Conservation (phyloP, 2,797 vertebrate species). For the Manis pentadactyla region DNA sequence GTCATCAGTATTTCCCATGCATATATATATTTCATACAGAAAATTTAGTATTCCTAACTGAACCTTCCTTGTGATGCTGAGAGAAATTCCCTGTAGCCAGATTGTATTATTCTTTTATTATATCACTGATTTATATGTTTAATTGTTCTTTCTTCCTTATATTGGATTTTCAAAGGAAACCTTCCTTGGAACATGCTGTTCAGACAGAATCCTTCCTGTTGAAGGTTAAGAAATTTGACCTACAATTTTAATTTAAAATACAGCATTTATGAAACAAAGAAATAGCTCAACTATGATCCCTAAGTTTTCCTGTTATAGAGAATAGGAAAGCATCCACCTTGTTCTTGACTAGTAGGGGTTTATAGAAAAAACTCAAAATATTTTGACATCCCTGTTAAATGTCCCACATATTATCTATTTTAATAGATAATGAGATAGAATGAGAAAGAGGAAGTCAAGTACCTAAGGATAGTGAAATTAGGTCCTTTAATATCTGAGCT, state of each 20-base stretch:
- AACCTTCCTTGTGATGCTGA: background rate
- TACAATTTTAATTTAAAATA: background rate
- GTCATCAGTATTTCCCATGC: no score
- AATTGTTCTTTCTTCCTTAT: background rate
- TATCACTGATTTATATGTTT: background rate
- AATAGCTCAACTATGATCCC: background rate
- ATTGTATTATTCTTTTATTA: background rate
- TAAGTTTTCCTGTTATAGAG: background rate
- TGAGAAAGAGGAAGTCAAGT: background rate
- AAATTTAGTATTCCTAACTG: background rate
- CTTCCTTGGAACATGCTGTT: background rate
- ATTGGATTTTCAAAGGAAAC: background rate
- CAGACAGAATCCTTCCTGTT: background rate
- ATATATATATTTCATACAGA: background rate
- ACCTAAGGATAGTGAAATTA: background rate
- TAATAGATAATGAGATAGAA: background rate
- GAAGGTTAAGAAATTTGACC: background rate
- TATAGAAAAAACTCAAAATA: background rate
- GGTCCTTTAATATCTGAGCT: background rate
- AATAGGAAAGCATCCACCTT: background rate
- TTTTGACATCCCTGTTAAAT: background rate
- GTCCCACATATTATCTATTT: background rate
- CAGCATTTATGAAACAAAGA: background rate
- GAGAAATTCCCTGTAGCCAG: background rate
- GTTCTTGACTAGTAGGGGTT: background rate